Base-by-base conservation (phyloP, 1,140 invertebrate species). In the Macrobrachium nipponense region DNA sequence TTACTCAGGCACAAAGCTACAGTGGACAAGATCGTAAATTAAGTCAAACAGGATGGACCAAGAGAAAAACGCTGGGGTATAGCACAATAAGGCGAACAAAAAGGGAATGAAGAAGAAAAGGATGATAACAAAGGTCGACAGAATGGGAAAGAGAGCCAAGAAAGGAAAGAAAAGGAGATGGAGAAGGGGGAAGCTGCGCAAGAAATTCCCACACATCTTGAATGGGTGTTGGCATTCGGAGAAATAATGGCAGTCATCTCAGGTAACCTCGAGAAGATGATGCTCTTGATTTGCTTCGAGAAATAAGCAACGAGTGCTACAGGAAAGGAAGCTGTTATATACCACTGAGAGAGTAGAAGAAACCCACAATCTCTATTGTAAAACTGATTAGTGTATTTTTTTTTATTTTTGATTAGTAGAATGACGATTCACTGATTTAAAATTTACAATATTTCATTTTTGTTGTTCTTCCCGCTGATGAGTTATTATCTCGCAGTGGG, bases 111-210 rank as follows among this genome's bases (percentile, higher is more conserved):
- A 43, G 60, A 73, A 72, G 79, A 70, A 27, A 58, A 14, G 23
- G 78, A 64, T 23, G 27, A 43, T 36, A 44, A 36, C 23, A 23
- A 8, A 61, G 60, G 15, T 14, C 17, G 20, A 43, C 18, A 73
- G 23, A 36, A 2, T 20, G 36, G 20, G 17, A 12, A 73, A 17
- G 27, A 36, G 27, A 36, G 12, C 17, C 10, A 36, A 17, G 36
- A 27, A 14, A 58, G n/a, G 59, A 18, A 60, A 77, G 75, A 77
- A n/a, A 23, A 62, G 60, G 44, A 62, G 77, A 36, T 17, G 62
- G 20, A 66, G 36, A 66, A 68, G 18, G 18, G 18, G 61, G 23
- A 68, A 51, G 51, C 51, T 51, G 51, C 51, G 51, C 51, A 51
- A 51, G 51, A 51, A 51, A 51, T 51, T 51, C 51, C 51, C 51